Evolutionary conservation across 2,888 invertebrate species (phyloP), one percentile per base, ranked within the genome.

Genomic region (Microctonus aethiopoides): DNA sequence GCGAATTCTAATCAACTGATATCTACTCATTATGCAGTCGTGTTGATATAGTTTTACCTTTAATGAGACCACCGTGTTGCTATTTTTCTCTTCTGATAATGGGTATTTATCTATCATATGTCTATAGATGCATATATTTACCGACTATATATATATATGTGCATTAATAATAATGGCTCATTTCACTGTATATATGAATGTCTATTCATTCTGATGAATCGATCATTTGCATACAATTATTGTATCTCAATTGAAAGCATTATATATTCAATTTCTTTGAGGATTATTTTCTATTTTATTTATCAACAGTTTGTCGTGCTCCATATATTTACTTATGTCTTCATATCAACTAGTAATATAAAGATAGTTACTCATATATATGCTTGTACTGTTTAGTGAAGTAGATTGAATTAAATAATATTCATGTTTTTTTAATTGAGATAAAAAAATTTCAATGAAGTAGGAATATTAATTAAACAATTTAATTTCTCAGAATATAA

Each of bases 1-100:
- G 75, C 74, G 70, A 80, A 78, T 80, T 80, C 81, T 83, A 84
- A 84, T 84, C 84, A 84, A 84, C 84, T 79, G 81, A 80, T 82
- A 39, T n/a, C 46, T 16, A 81, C 84, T 84, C 84, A 84, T 84
- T 84, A 84, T 79, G 80, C 78, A 80, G 82, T 79, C 80, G 78
- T 79, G 77, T 76, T 76, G 76, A 32, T 57, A 64, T 62, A 69
- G 69, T 72, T 66, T 76, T 76, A 77, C 80, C 76, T 80, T 81
- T 84, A 84, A 84, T 84, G 84, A 84, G 84, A 84, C 84, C 83
- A 84, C 84, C 83, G 71, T 74, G 72, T 68, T 68, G 71, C n/a
- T n/a, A 74, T 71, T 54, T 65, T 52, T 57, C 41, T 32, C 65
- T 22, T 22, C 16, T 46, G 16, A 11, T 26, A 16, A 16, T 57